Percentiles rank a stretch among this genome's conserved stretches.
Evolutionary conservation across 2,888 invertebrate species (phyloP).

Genomic region (Tiliacea aurago): DNA sequence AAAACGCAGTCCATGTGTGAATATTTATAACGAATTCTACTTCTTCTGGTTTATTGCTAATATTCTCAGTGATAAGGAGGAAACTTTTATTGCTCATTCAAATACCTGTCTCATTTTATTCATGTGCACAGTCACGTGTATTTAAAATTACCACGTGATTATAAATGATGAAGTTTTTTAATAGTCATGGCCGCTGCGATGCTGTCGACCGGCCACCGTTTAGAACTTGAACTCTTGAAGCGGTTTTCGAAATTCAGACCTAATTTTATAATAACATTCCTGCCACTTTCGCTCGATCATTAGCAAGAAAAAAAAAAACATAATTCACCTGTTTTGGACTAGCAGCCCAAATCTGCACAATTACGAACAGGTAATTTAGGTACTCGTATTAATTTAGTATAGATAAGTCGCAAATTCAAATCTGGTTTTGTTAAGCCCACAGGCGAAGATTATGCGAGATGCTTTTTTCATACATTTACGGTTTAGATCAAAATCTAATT

Average conservation of each 20-base stretch:
- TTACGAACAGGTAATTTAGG: conserved; percentile 38
- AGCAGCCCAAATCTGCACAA: conserved; percentile 17
- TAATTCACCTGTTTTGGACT: conserved; percentile 1
- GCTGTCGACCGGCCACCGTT: not conserved
- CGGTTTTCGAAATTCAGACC: conserved; percentile 26
- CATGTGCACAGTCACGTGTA: conserved; percentile 31
- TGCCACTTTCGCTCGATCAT: conserved; percentile 43
- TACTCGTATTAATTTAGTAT: conserved; percentile 8
- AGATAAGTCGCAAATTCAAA: conserved; percentile 36
- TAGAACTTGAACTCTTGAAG: conserved; percentile 18
- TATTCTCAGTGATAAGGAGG: conserved; percentile 27
- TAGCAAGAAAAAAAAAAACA: conserved; percentile 22
- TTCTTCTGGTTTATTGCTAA: conserved; percentile 12
- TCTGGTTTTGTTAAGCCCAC: conserved; percentile 48
- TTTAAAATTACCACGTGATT: conserved; percentile 21
- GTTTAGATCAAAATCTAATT: conserved; percentile 28
- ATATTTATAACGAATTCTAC: conserved; percentile 3
- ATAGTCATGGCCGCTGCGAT: not conserved
- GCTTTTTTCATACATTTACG: conserved; percentile 20
- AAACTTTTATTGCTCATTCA: conserved; percentile 27
- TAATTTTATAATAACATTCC: conserved; percentile 29
- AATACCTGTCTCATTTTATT: conserved; percentile 36
- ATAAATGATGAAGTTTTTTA: conserved; percentile 23
- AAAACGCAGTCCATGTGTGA: not conserved
- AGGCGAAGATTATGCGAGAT: conserved; percentile 11